A percentile compares a stretch with the other conserved stretches of the same genome.
Conservation (phyloP, 2,113 vertebrate species). For the Himantopus leucocephalus region DNA sequence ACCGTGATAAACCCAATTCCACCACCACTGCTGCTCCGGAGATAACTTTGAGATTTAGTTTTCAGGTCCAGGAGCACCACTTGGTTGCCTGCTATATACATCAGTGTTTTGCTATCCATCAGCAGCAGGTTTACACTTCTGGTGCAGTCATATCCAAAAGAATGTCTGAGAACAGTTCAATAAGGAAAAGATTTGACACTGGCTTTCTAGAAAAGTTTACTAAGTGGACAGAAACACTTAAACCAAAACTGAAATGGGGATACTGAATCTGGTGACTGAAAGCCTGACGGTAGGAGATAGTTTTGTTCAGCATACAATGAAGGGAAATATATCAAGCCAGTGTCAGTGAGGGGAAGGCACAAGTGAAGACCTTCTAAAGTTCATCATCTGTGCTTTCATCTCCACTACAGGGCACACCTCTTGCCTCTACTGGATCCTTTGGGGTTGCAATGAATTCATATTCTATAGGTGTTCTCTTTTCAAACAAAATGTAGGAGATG, state of each 20-base stretch:
- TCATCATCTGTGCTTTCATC: neutral
- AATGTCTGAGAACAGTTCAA: conserved; percentile 77
- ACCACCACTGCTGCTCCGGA: conserved; percentile 81
- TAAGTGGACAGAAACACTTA: neutral
- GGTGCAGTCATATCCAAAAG: conserved; percentile 90
- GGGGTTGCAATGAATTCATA: neutral
- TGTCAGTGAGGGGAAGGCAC: neutral
- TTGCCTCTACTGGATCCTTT: neutral
- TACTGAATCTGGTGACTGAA: neutral
- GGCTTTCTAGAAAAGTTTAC: neutral
- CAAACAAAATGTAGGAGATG: neutral
- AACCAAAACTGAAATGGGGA: neutral
- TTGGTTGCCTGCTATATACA: conserved; percentile 89
- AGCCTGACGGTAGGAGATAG: neutral
- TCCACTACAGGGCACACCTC: neutral
- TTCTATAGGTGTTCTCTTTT: neutral
- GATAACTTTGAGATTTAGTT: conserved; percentile 79
- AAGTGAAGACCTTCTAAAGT: neutral
- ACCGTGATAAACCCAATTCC: conserved; percentile 89
- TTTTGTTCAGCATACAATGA: neutral
- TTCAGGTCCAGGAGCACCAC: conserved; percentile 81
- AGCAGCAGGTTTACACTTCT: conserved; percentile 85
- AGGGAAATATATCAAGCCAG: neutral
- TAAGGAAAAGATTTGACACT: conserved; percentile 68
- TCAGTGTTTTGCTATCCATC: conserved; percentile 78